Conservation (phyloP, 2,113 vertebrate species). For the Arvicanthis niloticus region DNA sequence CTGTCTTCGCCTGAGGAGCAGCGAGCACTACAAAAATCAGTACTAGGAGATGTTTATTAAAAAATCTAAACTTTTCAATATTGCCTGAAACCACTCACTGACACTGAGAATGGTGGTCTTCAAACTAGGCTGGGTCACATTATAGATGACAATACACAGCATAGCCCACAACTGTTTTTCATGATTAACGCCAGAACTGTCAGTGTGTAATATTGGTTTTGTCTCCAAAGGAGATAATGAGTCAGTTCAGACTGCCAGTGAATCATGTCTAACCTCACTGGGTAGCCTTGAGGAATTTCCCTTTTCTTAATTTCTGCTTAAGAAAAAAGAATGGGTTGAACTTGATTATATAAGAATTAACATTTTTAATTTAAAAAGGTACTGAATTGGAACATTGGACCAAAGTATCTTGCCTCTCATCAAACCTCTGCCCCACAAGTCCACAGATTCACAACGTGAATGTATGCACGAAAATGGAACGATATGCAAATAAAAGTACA, state of each 20-base stretch:
- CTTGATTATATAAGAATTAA: background rate
- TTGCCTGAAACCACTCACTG: background rate
- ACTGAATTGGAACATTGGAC: background rate
- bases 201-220: background rate
- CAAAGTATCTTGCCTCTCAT: background rate
- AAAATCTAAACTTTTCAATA: background rate
- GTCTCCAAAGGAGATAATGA: slow-evolving; percentile 19
- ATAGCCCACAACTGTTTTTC: background rate
- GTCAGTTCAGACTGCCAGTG: background rate
- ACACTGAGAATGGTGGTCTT: background rate
- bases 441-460: background rate
- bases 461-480: background rate
- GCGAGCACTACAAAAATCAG: background rate
- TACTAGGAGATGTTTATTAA: background rate
- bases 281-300: background rate
- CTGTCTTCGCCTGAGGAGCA: background rate
- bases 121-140: background rate
- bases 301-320: slow-evolving; percentile 29
- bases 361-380: background rate
- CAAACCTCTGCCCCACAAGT: background rate
- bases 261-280: background rate
- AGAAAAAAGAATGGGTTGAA: background rate
- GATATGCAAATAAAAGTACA: background rate
- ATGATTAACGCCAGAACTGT: background rate
- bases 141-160: background rate